phyloP scores from a whole-genome alignment of 2,888 invertebrate species.

The Timema cristinae region DNA sequence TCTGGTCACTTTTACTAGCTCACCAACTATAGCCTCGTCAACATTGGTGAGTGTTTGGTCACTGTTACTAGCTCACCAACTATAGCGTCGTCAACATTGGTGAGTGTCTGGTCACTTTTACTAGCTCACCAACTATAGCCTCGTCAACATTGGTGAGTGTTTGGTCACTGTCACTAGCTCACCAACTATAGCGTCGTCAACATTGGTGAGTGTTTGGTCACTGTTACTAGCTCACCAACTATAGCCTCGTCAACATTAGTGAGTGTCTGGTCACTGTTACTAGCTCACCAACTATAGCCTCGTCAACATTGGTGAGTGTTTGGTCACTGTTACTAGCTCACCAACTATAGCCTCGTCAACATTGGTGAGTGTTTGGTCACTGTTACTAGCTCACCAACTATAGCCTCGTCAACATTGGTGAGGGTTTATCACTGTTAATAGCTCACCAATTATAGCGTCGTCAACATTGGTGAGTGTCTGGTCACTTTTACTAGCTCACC shows the following conservation, averaged over 20 bases:
- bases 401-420: conserved; percentile 68
- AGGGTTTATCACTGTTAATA: conserved; percentile 38
- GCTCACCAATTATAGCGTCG: too few species aligned
- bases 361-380: too few species aligned
- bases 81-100: conserved; percentile 95
- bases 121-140: conserved; percentile 90
- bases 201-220: conserved; percentile 46
- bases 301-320: conserved; percentile 33
- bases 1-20: conserved; percentile 50
- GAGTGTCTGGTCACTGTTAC: too few species aligned
- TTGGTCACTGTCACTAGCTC: conserved; percentile 78
- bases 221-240: too few species aligned
- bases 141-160: conserved; percentile 84
- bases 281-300: conserved; percentile 40
- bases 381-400: too few species aligned
- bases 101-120: too few species aligned
- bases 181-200: conserved; percentile 95
- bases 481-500: too few species aligned
- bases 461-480: too few species aligned
- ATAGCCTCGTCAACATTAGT: too few species aligned
- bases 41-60: conserved; percentile 67
- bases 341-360: too few species aligned
- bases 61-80: conserved; percentile 92
- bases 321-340: too few species aligned
- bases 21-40: conserved; percentile 94